phyloP scores from a whole-genome alignment of 2,113 vertebrate genomes.

The Rana temporaria region DNA sequence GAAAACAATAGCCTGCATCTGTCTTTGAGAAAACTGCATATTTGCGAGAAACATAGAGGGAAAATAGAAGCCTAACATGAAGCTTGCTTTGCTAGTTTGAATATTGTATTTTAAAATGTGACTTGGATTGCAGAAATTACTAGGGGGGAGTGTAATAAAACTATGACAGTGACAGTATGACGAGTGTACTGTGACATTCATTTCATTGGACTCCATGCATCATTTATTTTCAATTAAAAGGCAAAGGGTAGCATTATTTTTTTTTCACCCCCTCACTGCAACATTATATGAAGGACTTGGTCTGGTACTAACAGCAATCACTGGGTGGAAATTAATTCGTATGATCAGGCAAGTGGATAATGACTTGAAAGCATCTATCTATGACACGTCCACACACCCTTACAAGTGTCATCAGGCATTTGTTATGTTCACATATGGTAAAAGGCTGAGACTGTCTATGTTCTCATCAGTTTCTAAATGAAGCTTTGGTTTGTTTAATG shows the following conservation, averaged over 20 bases:
- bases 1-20: constrained; percentile 25
- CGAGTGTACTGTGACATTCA: constrained; percentile 61
- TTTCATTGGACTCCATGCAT: constrained; percentile 65
- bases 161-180: constrained; percentile 48
- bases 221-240: constrained; percentile 74
- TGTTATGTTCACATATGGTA: constrained; percentile 51
- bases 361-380: constrained; percentile 37
- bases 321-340: constrained; percentile 5
- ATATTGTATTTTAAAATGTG: constrained; percentile 35
- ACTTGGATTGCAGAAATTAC: constrained; percentile 42
- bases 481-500: constrained; percentile 62
- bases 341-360: constrained; percentile 48
- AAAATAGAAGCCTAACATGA: background rate
- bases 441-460: constrained; percentile 29
- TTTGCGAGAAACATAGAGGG: constrained; percentile 12
- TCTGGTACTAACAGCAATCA: background rate
- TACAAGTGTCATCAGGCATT: constrained; percentile 50
- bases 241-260: background rate
- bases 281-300: constrained; percentile 49
- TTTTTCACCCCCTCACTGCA: background rate
- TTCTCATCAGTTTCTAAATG: constrained; percentile 63
- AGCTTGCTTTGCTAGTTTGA: background rate
- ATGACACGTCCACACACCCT: constrained; percentile 34
- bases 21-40: constrained; percentile 16
- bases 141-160: constrained; percentile 32